phyloP scores from a whole-genome alignment of 2,888 invertebrate genomes.

The Neria commutata region DNA sequence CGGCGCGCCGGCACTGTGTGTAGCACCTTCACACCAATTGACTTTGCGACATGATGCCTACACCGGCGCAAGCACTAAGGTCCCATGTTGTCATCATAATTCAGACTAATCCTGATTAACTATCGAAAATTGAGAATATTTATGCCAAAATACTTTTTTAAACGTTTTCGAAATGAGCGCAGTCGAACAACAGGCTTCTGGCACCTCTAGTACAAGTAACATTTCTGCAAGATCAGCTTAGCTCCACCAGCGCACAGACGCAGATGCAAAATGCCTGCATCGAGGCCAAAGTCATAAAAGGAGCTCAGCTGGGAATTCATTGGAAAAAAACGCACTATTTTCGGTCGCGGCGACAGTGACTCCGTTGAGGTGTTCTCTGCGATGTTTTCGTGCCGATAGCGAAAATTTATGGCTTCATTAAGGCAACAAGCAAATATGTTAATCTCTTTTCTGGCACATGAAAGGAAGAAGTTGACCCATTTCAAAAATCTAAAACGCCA shows the following conservation, averaged over 20 bases:
- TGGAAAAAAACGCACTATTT: conserved; percentile 9
- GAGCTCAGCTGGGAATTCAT: conserved; percentile 13
- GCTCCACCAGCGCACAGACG: background rate
- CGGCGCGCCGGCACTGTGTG: too few species aligned
- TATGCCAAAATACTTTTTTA: conserved; percentile 31
- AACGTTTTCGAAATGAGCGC: conserved; percentile 12
- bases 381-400: conserved; percentile 35
- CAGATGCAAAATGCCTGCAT: background rate
- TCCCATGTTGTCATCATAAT: conserved; percentile 48
- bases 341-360: background rate
- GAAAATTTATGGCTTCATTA: conserved; percentile 53
- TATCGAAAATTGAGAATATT: conserved; percentile 38
- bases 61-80: conserved; percentile 34
- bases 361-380: background rate
- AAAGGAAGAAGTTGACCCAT: conserved; percentile 1
- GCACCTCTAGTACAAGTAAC: background rate
- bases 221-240: background rate
- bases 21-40: too few species aligned
- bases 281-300: conserved; percentile 15
- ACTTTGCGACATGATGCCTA: conserved; percentile 1
- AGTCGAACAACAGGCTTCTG: background rate
- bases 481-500: too few species aligned
- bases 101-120: conserved; percentile 54
- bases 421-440: conserved; percentile 52
- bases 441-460: background rate